Evolutionary conservation across 92 coral and sea anemone species (phyloP).

Genomic region (Bergia puertoricense): DNA sequence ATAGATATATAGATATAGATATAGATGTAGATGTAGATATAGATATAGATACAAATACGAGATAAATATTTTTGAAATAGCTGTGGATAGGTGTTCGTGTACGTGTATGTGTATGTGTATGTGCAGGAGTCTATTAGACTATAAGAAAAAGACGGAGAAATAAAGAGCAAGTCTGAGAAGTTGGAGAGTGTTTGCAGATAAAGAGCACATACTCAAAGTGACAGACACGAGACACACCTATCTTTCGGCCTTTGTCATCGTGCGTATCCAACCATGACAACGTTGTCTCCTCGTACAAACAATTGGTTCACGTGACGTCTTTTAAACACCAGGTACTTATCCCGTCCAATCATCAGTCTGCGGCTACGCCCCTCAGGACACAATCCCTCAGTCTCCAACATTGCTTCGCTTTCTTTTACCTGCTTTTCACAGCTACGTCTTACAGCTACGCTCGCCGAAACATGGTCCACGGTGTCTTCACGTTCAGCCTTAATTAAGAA

Average conservation of each 20-base stretch:
- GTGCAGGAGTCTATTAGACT: too few species aligned
- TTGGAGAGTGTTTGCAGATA: background rate
- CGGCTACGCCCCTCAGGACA: conserved; percentile 26
- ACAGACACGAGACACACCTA: background rate
- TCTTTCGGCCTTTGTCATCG: conserved; percentile 34
- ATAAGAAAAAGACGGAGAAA: background rate
- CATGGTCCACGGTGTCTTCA: background rate
- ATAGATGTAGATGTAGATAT: too few species aligned
- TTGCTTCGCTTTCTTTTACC: conserved; percentile 23
- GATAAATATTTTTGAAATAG: too few species aligned
- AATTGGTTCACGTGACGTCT: conserved; percentile 95
- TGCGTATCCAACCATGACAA: conserved; percentile 90
- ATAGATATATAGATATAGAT: too few species aligned
- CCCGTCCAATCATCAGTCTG: conserved; percentile 60
- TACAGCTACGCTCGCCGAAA: conserved; percentile 11
- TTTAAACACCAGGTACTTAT: conserved; percentile 78
- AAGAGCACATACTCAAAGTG: background rate
- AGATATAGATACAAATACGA: too few species aligned
- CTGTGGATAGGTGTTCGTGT: too few species aligned
- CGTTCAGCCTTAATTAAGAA: background rate
- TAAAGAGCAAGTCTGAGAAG: background rate
- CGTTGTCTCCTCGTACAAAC: conserved; percentile 95
- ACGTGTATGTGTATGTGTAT: too few species aligned
- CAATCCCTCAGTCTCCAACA: conserved; percentile 20
- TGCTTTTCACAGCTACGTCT: conserved; percentile 2